Evolutionary conservation across 1,140 invertebrate species (phyloP), one percentile per base, ranked within the genome.

Genomic region (Polypedilum pembai): DNA sequence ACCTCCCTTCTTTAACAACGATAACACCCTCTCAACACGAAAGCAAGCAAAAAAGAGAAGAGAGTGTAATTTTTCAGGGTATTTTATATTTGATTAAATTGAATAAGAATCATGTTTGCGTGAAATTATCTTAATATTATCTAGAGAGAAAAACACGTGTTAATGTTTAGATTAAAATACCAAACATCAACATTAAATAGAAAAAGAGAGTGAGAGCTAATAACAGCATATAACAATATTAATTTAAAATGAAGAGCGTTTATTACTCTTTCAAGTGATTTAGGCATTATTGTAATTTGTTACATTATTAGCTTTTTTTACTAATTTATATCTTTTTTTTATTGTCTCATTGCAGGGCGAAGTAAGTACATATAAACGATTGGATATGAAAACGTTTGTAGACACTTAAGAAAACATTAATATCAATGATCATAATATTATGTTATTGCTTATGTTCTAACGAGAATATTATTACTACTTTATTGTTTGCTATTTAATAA

Each of bases 101-200:
- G 65, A 69, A 69, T 69, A 69, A 69, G 65, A 69, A 69, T 69
- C 65, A 69, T 69, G 65, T 69, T 69, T 69, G 65, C 65, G 65
- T 69, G 65, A 69, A 69, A 69, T 69, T 69, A 69, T 69, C 65
- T 69, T 69, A 69, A 69, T 69, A 69, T 69, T 69, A 69, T 69
- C 65, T 18, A 69, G 20, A 21, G 65, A 69, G 65, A 69, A 21
- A 69, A 69, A 69, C 65, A 69, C 65, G 65, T 69, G 65, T 69
- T 69, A 69, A 69, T 69, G 65, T 69, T 69, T 69, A 69, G 65
- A 69, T 69, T 69, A 69, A 69, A 69, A 69, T 69, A 69, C 65
- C 65, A 69, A 69, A 69, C 65, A 69, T 21, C 45, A 56, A 45
- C 8, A 1, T 2, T 8, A 15, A 15, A 45, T 8, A 15, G 41